These are phyloP conservation scores for Oncorhynchus mykiss DNA, from an alignment of 2,113 vertebrate genomes.

Conservation along the genomic window DNA sequence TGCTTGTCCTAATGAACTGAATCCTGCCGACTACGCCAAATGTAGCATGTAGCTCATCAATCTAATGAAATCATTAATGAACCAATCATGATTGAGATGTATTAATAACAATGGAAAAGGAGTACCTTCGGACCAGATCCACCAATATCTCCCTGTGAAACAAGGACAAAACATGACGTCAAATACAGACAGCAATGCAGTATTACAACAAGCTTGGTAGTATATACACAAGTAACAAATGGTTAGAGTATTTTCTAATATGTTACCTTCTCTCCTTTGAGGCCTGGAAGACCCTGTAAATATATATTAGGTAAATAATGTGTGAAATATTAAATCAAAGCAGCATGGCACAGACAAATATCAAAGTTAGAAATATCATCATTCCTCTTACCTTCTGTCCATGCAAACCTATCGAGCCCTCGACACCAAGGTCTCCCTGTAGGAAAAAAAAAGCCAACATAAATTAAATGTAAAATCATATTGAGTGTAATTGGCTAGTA, in stretches of 20 bases:
- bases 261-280: conserved; percentile 46
- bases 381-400: conserved; percentile 29
- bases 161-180: not conserved
- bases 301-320: not conserved
- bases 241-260: not conserved
- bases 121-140: conserved; percentile 14
- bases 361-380: not conserved
- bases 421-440: conserved; percentile 44
- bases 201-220: not conserved
- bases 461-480: not conserved
- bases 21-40: no score
- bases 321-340: not conserved
- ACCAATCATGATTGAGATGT: not conserved
- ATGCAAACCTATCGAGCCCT: conserved; percentile 41
- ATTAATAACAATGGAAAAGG: not conserved
- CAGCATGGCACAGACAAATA: not conserved
- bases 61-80: not conserved
- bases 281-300: conserved; percentile 32
- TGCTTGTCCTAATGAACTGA: no score
- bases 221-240: not conserved
- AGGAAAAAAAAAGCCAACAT: not conserved
- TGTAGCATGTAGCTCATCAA: not conserved
- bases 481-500: not conserved
- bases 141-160: conserved; percentile 37
- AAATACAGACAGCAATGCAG: not conserved